Evolutionary conservation across 2,888 invertebrate species (phyloP).

Genomic region (Eubasilissa splendida): DNA sequence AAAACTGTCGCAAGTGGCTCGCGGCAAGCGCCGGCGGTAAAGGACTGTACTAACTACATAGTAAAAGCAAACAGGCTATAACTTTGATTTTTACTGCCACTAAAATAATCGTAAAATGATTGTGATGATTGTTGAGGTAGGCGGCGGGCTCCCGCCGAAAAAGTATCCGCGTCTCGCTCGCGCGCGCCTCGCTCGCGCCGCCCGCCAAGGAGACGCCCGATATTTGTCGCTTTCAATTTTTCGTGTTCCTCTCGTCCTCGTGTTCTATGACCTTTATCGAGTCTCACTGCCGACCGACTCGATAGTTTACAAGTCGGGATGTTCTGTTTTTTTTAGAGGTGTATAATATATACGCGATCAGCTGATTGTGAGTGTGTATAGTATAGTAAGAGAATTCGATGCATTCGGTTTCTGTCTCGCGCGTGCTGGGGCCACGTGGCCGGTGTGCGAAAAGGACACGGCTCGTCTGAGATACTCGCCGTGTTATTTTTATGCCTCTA

Average conservation of each 20-base stretch:
- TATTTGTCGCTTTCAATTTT: conserved; percentile 36
- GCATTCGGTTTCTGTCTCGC: conserved; percentile 28
- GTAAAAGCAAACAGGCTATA: conserved; percentile 71
- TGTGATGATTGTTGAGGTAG: conserved; percentile 58
- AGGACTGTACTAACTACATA: conserved; percentile 46
- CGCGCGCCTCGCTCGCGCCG: background rate
- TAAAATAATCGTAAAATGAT: conserved; percentile 73
- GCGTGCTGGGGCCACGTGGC: background rate
- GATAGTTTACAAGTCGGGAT: conserved; percentile 54
- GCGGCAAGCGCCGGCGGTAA: conserved; percentile 27
- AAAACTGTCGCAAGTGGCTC: conserved; percentile 53
- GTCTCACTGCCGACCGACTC: conserved; percentile 46
- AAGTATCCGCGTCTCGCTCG: conserved; percentile 21
- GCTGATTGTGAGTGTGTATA: conserved; percentile 45
- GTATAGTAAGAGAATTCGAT: conserved; percentile 20
- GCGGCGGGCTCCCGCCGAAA: conserved; percentile 26
- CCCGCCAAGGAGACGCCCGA: conserved; percentile 42
- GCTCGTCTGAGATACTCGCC: conserved; percentile 19
- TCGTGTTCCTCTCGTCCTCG: conserved; percentile 37
- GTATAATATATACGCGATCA: background rate
- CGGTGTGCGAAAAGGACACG: conserved; percentile 27
- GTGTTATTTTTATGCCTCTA: conserved; percentile 58
- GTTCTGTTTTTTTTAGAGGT: conserved; percentile 18
- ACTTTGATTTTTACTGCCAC: conserved; percentile 74
- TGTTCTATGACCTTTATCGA: conserved; percentile 52